A percentile compares a stretch with the other conserved stretches of the same genome.
phyloP scores from a whole-genome alignment of 2,797 vertebrate species.

The Buphagus erythrorhynchus region DNA sequence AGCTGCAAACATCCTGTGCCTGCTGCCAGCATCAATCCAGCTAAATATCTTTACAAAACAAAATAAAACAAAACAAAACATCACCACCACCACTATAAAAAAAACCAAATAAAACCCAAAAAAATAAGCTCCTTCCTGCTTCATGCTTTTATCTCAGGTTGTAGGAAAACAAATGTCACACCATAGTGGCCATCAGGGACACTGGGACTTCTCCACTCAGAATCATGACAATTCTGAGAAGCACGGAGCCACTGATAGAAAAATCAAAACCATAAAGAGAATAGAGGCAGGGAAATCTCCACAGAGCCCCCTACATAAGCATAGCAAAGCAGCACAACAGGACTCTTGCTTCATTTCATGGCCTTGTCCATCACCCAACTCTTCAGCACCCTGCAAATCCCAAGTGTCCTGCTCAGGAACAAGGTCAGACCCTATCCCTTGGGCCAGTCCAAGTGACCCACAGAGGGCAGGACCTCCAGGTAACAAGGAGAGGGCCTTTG shows the following conservation, averaged over 20 bases:
- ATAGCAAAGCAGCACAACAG: not conserved
- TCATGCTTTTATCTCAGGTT: not conserved
- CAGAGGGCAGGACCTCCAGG: not conserved
- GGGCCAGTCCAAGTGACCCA: not conserved
- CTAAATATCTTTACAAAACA: not conserved
- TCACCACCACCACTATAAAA: not conserved
- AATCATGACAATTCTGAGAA: not conserved
- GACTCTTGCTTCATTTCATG: not conserved
- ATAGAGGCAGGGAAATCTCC: not conserved
- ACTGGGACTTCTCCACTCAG: not conserved
- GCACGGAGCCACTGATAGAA: not conserved
- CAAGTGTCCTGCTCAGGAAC: not conserved
- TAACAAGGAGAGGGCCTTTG: not conserved
- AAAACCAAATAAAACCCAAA: not conserved
- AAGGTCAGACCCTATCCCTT: not conserved
- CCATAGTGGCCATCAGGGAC: not conserved
- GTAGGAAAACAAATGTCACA: not conserved
- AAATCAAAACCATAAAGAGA: not conserved
- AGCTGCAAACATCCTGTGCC: not conserved
- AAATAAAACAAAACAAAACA: not conserved
- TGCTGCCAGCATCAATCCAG: not conserved
- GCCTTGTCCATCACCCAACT: not conserved
- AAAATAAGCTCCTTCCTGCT: not conserved
- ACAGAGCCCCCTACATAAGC: not conserved
- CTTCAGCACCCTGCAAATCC: not conserved